Percentiles rank a stretch among this genome's conserved stretches.
phyloP scores from a whole-genome alignment of 2,797 vertebrate genomes.

The Chrysocyon brachyurus region DNA sequence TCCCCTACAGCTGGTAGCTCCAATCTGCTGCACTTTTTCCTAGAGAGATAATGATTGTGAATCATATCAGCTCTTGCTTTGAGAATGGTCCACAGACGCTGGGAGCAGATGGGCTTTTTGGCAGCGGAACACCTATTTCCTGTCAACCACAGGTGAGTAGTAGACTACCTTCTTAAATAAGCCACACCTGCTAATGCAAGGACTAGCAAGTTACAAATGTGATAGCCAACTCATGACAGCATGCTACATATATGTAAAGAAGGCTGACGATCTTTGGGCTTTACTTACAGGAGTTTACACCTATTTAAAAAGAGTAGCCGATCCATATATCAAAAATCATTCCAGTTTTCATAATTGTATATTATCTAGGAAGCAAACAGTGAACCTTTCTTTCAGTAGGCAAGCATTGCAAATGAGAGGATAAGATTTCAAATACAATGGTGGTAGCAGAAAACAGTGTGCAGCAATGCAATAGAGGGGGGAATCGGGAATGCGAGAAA shows the following conservation, averaged over 20 bases:
- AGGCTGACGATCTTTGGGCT: background rate
- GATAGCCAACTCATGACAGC: background rate
- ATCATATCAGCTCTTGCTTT: background rate
- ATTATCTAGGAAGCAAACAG: background rate
- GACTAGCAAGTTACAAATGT: background rate
- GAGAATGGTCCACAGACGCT: background rate
- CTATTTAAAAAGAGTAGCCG: background rate
- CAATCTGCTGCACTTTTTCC: background rate
- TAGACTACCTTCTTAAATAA: background rate
- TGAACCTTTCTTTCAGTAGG: background rate
- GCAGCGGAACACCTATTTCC: background rate
- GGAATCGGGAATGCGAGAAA: background rate
- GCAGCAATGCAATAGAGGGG: background rate
- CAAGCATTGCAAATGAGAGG: background rate
- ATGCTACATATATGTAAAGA: background rate
- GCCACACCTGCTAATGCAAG: background rate
- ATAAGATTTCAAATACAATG: background rate
- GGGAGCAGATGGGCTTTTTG: background rate
- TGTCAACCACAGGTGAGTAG: background rate
- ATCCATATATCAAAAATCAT: background rate
- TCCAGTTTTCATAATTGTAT: background rate
- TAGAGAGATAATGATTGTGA: background rate
- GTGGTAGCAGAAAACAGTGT: background rate
- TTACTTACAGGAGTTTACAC: background rate
- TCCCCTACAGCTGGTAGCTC: background rate